phyloP scores from a whole-genome alignment of 1,140 invertebrate genomes.

The Proctacanthus coquilletti region DNA sequence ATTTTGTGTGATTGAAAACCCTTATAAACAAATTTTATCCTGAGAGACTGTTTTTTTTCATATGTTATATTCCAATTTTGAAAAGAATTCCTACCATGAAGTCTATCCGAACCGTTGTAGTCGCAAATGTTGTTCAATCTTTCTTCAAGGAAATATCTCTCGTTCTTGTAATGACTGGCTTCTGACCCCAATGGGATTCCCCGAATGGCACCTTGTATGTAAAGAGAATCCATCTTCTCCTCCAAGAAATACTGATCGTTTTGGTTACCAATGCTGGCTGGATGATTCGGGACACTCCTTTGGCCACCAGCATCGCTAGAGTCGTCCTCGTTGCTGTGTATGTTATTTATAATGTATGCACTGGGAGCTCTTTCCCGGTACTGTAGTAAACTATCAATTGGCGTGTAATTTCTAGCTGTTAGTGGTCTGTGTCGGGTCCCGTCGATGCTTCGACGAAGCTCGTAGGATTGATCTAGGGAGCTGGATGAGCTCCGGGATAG shows the following conservation, averaged over 20 bases:
- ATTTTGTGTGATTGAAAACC: too few relatives aligned
- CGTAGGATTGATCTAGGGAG: slow-evolving; percentile 7
- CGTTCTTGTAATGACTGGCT: slow-evolving; percentile 25
- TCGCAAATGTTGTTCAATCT: slow-evolving; percentile 11
- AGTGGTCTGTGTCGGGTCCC: slow-evolving; percentile 3
- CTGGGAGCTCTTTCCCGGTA: slow-evolving; percentile 11
- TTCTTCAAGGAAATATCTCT: slow-evolving; percentile 25
- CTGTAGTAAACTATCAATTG: slow-evolving; percentile 18
- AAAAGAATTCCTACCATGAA: slow-evolving; percentile 25
- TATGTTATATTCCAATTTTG: too few relatives aligned
- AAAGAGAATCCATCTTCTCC: slow-evolving; percentile 28
- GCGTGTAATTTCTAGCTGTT: slow-evolving; percentile 15
- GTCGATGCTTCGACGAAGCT: neutral
- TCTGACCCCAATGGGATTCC: slow-evolving; percentile 23
- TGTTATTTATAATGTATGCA: slow-evolving; percentile 2
- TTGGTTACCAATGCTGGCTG: neutral
- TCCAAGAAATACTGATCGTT: slow-evolving; percentile 22
- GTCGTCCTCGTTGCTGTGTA: too few relatives aligned
- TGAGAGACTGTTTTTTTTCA: too few relatives aligned
- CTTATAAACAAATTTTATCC: too few relatives aligned
- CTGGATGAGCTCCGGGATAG: slow-evolving; percentile 18
- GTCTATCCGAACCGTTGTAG: slow-evolving; percentile 18
- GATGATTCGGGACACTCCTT: slow-evolving; percentile 22
- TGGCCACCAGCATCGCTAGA: slow-evolving; percentile 17
- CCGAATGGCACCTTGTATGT: slow-evolving; percentile 15